Evolutionary conservation across 2,797 vertebrate species (phyloP).

Genomic region (Bradypodion pumilum): DNA sequence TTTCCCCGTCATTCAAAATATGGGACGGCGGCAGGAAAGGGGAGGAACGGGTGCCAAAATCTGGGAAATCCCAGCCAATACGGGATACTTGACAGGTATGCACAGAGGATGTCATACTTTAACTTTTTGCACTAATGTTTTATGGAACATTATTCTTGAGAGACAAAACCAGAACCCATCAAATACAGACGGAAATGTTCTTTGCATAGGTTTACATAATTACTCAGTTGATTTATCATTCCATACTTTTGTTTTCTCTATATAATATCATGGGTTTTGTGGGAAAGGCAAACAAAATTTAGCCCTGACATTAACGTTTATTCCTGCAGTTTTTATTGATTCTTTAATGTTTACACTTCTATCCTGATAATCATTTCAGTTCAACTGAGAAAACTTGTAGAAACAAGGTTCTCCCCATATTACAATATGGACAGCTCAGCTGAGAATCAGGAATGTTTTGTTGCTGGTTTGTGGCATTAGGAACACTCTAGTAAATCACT

Average conservation of each 20-base stretch:
- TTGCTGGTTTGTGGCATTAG: not conserved
- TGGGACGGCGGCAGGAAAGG: too few relatives aligned
- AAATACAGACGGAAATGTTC: not conserved
- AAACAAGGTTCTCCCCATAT: not conserved
- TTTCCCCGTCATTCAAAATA: too few relatives aligned
- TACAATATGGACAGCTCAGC: not conserved
- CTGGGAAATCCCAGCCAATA: too few relatives aligned
- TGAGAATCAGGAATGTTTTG: not conserved
- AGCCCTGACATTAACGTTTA: constrained; percentile 6
- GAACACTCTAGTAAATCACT: not conserved
- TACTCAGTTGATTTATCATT: not conserved
- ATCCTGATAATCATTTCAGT: not conserved
- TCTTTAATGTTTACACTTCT: not conserved
- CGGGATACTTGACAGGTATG: too few relatives aligned
- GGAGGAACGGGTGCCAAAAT: too few relatives aligned
- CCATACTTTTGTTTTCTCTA: not conserved
- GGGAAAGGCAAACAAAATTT: constrained; percentile 6
- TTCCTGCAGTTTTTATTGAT: constrained; percentile 7
- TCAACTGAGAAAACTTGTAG: not conserved
- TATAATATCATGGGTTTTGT: constrained; percentile 17
- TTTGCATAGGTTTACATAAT: constrained; percentile 3
- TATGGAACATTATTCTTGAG: not conserved
- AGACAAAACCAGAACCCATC: constrained; percentile 12
- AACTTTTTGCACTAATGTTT: constrained; percentile 25
- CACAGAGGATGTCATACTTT: not conserved